Conservation (phyloP, 2,888 invertebrate species). For the Athrips mouffetella region DNA sequence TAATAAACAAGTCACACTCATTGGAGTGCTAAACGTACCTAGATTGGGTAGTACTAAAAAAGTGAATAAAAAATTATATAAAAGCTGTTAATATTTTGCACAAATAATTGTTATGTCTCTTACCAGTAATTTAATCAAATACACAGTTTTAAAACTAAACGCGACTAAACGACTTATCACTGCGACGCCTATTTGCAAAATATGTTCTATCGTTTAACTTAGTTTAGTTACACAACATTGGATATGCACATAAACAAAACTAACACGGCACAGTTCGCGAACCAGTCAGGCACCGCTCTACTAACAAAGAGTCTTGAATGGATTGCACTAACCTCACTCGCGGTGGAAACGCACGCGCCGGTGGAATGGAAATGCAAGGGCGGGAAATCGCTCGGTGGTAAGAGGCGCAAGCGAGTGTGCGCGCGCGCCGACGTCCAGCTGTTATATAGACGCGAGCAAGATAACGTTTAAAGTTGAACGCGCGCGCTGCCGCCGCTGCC, state of each 20-base stretch:
- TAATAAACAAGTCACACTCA: no score
- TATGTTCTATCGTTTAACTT: neutral
- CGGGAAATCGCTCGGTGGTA: conserved; percentile 57
- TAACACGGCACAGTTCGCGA: conserved; percentile 27
- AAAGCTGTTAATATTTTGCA: no score
- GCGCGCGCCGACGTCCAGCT: conserved; percentile 50
- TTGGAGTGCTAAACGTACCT: no score
- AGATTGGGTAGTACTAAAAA: neutral
- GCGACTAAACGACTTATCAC: conserved; percentile 6
- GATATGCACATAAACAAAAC: conserved; percentile 19
- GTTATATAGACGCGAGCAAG: conserved; percentile 62
- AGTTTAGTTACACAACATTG: conserved; percentile 14
- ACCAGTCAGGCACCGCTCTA: conserved; percentile 28
- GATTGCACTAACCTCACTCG: conserved; percentile 65
- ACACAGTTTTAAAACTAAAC: neutral
- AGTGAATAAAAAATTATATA: conserved; percentile 11
- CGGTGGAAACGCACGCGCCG: conserved; percentile 59
- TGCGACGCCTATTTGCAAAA: conserved; percentile 7
- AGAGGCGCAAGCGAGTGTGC: conserved; percentile 66
- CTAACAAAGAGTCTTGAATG: conserved; percentile 34
- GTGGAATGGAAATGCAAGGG: conserved; percentile 55
- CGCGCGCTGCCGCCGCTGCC: neutral
- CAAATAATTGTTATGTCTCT: no score
- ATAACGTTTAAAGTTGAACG: no score
- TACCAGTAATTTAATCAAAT: conserved; percentile 5